phyloP scores from a whole-genome alignment of 2,113 vertebrate species.

The Caracal caracal region DNA sequence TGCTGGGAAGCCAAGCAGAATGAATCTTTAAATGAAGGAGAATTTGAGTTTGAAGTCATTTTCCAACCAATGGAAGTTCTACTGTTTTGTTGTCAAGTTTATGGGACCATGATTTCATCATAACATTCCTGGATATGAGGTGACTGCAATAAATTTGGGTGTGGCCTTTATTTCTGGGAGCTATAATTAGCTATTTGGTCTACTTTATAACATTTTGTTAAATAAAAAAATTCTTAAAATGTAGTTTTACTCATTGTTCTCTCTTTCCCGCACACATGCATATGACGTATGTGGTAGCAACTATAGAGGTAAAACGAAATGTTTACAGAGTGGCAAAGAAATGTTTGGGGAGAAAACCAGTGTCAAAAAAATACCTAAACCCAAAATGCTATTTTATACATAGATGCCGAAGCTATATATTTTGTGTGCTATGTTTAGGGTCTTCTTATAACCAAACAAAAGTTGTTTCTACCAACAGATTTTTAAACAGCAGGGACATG shows the following conservation, averaged over 20 bases:
- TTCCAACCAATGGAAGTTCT: neutral
- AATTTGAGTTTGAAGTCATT: slow-evolving; percentile 51
- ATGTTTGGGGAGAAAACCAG: neutral
- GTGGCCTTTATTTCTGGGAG: slow-evolving; percentile 43
- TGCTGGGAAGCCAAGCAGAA: neutral
- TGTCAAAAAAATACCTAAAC: neutral
- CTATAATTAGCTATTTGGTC: slow-evolving; percentile 25
- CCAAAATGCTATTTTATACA: neutral
- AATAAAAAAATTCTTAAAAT: slow-evolving; percentile 37
- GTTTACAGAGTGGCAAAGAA: slow-evolving; percentile 13
- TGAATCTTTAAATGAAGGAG: slow-evolving; percentile 34
- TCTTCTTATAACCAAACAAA: slow-evolving; percentile 60
- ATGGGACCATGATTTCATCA: slow-evolving; percentile 35
- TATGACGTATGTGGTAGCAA: neutral
- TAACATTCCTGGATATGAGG: neutral
- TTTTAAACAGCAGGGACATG: slow-evolving; percentile 79
- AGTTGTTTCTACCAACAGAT: slow-evolving; percentile 75
- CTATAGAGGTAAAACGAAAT: slow-evolving; percentile 28
- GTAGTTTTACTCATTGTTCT: neutral
- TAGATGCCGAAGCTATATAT: slow-evolving; percentile 29
- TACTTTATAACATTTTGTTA: slow-evolving; percentile 43
- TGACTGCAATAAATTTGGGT: neutral
- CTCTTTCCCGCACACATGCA: neutral
- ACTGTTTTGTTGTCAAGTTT: neutral
- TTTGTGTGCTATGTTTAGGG: slow-evolving; percentile 64